These are phyloP conservation scores for Struthio camelus DNA, from an alignment of 2,113 vertebrate species.

Conservation along the genomic window DNA sequence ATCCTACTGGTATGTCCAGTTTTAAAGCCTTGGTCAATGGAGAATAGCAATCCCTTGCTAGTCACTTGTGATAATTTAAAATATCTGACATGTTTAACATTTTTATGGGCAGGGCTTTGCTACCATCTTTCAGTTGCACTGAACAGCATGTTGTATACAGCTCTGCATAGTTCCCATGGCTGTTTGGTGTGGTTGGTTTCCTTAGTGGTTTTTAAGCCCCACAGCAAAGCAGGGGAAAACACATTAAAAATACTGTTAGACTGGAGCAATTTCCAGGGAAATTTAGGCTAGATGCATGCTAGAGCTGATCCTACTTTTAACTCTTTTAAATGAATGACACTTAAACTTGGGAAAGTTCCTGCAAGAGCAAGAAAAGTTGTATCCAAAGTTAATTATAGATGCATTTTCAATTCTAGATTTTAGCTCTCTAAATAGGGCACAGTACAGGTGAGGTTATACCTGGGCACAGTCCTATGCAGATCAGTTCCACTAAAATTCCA, in stretches of 20 bases:
- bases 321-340: not conserved
- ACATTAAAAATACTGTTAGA: not conserved
- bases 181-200: not conserved
- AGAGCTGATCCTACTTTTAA: not conserved
- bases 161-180: not conserved
- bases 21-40: not conserved
- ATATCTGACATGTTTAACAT: not conserved
- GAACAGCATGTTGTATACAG: not conserved
- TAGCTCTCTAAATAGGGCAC: not conserved
- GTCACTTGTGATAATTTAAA: not conserved
- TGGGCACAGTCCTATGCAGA: not conserved
- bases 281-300: not conserved
- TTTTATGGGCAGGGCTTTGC: not conserved
- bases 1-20: not conserved
- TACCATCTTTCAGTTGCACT: not conserved
- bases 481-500: not conserved
- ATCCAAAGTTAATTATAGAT: not conserved
- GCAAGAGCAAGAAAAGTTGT: not conserved
- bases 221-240: not conserved
- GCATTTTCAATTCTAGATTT: not conserved
- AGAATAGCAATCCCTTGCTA: not conserved
- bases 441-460: not conserved
- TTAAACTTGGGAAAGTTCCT: too few species aligned
- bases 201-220: not conserved
- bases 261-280: not conserved